Conservation (phyloP, 2,888 invertebrate species). For the Marronus borbonicus region DNA sequence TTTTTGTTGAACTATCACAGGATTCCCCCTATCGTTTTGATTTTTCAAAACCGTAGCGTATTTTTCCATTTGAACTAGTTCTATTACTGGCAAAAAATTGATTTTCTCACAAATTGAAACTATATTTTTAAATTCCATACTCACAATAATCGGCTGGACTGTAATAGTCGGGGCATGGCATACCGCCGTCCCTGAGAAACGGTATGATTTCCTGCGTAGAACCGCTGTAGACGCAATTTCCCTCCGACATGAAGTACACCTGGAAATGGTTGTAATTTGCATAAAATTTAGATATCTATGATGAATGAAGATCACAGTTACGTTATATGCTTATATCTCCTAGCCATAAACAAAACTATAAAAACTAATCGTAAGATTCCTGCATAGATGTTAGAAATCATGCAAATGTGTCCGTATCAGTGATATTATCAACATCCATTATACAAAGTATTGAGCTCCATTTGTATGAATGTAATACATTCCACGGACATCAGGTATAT, state of each 20-base stretch:
- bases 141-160: slow-evolving; percentile 83
- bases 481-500: no score
- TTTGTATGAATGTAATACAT: no score
- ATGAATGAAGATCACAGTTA: not conserved
- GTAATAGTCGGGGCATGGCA: slow-evolving; percentile 83
- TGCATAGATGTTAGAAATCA: no score
- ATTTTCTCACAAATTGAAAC: not conserved
- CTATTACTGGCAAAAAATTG: slow-evolving; percentile 65
- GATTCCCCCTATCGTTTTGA: slow-evolving; percentile 58
- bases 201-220: slow-evolving; percentile 79
- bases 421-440: no score
- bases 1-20: slow-evolving; percentile 15
- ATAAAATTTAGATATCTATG: no score
- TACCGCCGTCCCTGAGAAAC: slow-evolving; percentile 76
- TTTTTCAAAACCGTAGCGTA: slow-evolving; percentile 66
- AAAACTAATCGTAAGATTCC: not conserved
- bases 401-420: no score
- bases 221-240: slow-evolving; percentile 80
- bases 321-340: not conserved
- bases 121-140: slow-evolving; percentile 44
- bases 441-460: no score
- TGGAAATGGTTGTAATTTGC: slow-evolving; percentile 39
- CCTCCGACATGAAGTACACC: slow-evolving; percentile 74
- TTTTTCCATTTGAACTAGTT: slow-evolving; percentile 65
- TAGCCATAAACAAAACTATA: not conserved